phyloP scores from a whole-genome alignment of 2,113 vertebrate species.

The Pedionomus torquatus region DNA sequence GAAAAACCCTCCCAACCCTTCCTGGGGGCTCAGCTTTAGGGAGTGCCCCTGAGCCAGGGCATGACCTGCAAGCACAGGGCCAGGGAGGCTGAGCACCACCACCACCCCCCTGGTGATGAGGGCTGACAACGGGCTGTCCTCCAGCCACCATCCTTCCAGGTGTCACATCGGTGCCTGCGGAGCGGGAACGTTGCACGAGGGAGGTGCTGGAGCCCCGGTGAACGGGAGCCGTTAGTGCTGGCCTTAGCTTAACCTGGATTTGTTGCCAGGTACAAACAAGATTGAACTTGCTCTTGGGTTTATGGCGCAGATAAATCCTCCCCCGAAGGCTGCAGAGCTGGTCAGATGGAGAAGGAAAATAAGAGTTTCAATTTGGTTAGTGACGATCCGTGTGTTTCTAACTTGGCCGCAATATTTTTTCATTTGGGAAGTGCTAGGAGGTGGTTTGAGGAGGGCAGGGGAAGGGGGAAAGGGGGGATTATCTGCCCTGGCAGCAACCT shows the following conservation, averaged over 20 bases:
- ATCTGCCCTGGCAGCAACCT: neutral
- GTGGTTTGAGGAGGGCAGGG: neutral
- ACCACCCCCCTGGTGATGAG: no score
- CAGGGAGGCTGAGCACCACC: fast-evolving
- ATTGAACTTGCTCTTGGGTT: slow-evolving; percentile 4
- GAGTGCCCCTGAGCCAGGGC: neutral
- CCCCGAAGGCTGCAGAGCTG: neutral
- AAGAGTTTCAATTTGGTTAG: neutral
- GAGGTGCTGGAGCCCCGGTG: neutral
- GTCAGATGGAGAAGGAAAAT: neutral
- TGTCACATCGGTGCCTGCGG: neutral
- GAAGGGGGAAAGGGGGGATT: neutral
- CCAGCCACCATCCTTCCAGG: neutral
- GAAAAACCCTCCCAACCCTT: neutral
- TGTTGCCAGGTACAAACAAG: neutral
- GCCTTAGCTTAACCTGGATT: neutral
- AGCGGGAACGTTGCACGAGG: neutral
- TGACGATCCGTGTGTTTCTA: neutral
- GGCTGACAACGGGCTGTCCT: neutral
- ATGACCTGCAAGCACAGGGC: fast-evolving
- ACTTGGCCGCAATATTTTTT: neutral
- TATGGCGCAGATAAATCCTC: neutral
- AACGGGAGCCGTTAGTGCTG: neutral
- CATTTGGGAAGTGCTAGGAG: neutral
- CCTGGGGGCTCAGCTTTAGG: fast-evolving